phyloP scores from a whole-genome alignment of 1,140 invertebrate genomes.

The Megathymus violae region DNA sequence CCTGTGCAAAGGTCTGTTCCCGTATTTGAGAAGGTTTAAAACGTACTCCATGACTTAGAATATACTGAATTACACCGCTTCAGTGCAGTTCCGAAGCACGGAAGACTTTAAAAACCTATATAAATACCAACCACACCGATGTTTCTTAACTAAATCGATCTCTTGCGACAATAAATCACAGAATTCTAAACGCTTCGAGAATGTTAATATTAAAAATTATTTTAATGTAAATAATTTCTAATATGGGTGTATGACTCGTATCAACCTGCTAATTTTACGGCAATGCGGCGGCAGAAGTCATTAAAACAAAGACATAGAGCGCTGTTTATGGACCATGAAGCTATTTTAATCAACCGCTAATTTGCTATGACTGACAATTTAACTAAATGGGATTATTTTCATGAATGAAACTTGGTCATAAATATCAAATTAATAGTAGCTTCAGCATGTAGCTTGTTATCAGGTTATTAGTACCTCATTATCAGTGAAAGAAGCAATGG shows the following conservation, averaged over 20 bases:
- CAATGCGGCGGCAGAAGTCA: background rate
- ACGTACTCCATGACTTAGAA: no score
- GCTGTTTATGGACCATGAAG: conserved; percentile 15
- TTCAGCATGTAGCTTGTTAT: no score
- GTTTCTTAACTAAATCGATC: no score
- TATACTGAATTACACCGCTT: no score
- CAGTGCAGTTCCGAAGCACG: no score
- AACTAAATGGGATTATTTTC: background rate
- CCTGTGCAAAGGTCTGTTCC: no score
- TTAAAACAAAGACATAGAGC: conserved; percentile 13
- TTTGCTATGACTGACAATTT: conserved; percentile 10
- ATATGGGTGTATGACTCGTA: background rate
- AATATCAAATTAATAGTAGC: background rate
- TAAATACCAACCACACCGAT: no score
- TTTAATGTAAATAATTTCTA: background rate
- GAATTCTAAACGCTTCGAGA: background rate
- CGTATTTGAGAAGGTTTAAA: no score
- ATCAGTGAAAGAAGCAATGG: no score
- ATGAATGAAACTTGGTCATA: background rate
- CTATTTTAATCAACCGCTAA: conserved; percentile 15
- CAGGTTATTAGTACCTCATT: no score
- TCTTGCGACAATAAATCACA: background rate
- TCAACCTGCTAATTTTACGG: background rate
- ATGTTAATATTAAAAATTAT: background rate
- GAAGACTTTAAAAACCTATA: no score